These are phyloP conservation scores for Camptogramma bilineatum DNA, from an alignment of 2,888 invertebrate genomes.

Conservation along the genomic window DNA sequence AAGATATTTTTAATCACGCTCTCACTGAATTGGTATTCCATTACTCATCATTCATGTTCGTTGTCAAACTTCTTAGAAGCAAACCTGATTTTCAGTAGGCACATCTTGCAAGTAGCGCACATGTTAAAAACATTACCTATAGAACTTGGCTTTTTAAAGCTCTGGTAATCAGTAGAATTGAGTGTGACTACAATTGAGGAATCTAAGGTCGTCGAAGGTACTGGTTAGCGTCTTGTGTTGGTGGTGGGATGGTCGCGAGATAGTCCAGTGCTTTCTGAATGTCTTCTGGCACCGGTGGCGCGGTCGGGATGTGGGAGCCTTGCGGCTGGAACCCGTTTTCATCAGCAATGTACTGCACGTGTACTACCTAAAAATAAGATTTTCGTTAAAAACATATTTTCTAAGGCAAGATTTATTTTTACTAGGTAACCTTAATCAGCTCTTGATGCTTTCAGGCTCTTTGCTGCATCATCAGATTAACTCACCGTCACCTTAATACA, in stretches of 20 bases:
- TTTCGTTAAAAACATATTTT: neutral
- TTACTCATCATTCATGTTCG: neutral
- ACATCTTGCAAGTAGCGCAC: neutral
- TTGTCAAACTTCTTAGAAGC: too few species aligned
- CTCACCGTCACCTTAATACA: too few species aligned
- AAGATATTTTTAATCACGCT: neutral
- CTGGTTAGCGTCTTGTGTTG: slow-evolving; percentile 57
- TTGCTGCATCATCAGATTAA: too few species aligned
- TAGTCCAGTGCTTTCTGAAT: slow-evolving; percentile 88
- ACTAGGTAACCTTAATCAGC: too few species aligned
- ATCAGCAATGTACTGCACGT: slow-evolving; percentile 88
- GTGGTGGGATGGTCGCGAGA: slow-evolving; percentile 87
- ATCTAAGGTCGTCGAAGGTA: slow-evolving; percentile 48
- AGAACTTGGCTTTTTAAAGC: neutral
- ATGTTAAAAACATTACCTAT: neutral
- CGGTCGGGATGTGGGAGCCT: slow-evolving; percentile 86
- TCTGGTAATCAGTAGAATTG: neutral
- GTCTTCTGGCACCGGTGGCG: slow-evolving; percentile 89
- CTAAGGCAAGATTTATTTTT: too few species aligned
- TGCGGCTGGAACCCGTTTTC: slow-evolving; percentile 90
- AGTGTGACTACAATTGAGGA: neutral
- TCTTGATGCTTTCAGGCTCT: too few species aligned
- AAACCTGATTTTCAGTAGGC: neutral
- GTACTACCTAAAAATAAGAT: slow-evolving; percentile 73
- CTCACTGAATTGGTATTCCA: neutral